Evolutionary conservation across 2,113 vertebrate species (phyloP), one percentile per base, ranked within the genome.

Genomic region (Capra hircus): DNA sequence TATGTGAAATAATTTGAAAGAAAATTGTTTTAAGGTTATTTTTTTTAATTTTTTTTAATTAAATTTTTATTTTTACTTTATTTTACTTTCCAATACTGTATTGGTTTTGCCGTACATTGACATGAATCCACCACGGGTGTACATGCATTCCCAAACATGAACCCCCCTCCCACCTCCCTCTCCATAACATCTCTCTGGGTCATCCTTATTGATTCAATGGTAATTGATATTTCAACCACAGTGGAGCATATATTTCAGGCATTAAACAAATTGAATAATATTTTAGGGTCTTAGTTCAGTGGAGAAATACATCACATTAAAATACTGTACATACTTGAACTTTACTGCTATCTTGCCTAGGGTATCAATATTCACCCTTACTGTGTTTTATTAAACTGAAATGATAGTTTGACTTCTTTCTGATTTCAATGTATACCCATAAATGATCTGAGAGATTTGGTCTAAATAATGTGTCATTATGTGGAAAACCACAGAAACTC

Each of bases 381-480:
- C 27, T 98, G 64, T 57, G 64, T 71, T 36, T 95, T 96, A 97
- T 97, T 86, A 94, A 98, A 88, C 11, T 23, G 88, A 95, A 96
- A 97, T 97, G 59, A 97, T 96, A 97, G 94, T 95, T 96, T 25
- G 96, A 82, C 90, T 97, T 98, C 91, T 98, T 94, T 95, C 88
- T 98, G 97, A 91, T 95, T 97, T 95, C 94, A 97, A 98, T 95
- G 97, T 50, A 14, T 97, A 97, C 97, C 97, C 94, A 53, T 97
- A 97, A 95, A 98, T 97, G 5, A 74, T 90, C 1, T 97, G 96
- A 97, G 57, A 30, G 96, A 84, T 97, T 97, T 98, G 84, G 25
- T 96, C 81, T 97, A 96, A 99, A 98, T 97, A 98, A 95, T 16
- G 2, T 97, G 96, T 90, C 96, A 91, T 95, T 98, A 92, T 98